Conservation (phyloP, 2,888 invertebrate genomes). For the Dascillus cervinus region DNA sequence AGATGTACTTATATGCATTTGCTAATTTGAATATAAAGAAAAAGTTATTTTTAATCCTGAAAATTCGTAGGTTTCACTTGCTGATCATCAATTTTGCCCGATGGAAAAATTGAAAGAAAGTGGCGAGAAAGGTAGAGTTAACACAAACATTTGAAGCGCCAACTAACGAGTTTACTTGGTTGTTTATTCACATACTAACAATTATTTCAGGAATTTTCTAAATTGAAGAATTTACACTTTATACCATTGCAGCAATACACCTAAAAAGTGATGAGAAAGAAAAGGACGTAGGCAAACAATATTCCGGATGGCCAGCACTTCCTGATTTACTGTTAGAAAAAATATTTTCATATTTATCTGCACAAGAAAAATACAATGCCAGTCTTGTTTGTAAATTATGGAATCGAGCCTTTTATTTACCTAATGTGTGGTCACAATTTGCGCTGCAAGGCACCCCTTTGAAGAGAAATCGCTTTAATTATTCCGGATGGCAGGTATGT, state of each 20-base stretch:
- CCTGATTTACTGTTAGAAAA: constrained; percentile 68
- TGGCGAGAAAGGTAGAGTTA: too few species aligned
- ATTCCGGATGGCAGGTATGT: constrained; percentile 74
- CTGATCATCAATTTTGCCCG: too few species aligned
- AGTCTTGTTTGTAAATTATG: constrained; percentile 61
- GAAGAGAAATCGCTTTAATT: constrained; percentile 67
- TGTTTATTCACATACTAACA: too few species aligned
- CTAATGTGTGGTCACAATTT: constrained; percentile 69
- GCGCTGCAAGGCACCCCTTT: constrained; percentile 63
- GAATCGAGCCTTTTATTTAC: constrained; percentile 64
- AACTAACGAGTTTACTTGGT: too few species aligned
- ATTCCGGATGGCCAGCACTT: constrained; percentile 57
- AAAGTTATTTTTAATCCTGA: too few species aligned
- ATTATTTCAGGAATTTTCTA: too few species aligned
- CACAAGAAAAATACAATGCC: constrained; percentile 64
- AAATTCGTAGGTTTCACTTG: too few species aligned
- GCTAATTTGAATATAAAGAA: too few species aligned
- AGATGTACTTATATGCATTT: too few species aligned
- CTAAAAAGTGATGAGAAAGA: constrained; percentile 37
- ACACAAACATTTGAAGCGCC: too few species aligned
- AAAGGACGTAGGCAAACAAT: constrained; percentile 34
- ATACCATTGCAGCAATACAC: constrained; percentile 33
- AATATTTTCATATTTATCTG: constrained; percentile 59
- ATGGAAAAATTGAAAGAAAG: too few species aligned
- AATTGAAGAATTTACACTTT: too few species aligned